Percentiles rank a stretch among this genome's conserved stretches.
phyloP scores from a whole-genome alignment of 2,113 vertebrate genomes.

The Thunnus maccoyii region DNA sequence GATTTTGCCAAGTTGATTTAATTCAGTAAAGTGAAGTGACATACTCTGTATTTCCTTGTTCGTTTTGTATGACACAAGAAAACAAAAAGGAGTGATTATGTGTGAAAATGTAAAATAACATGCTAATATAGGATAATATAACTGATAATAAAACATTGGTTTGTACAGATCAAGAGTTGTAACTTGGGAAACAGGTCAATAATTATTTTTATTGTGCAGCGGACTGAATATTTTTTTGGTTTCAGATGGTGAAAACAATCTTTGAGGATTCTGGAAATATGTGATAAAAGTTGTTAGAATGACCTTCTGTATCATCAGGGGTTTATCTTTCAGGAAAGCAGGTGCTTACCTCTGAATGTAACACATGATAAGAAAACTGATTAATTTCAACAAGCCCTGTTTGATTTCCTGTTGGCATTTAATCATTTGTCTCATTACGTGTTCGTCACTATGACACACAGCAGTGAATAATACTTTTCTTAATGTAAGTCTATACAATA shows the following conservation, averaged over 20 bases:
- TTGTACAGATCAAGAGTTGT: neutral
- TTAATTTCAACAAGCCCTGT: neutral
- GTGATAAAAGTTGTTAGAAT: neutral
- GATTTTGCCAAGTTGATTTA: neutral
- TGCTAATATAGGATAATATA: neutral
- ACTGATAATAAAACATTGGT: neutral
- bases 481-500: neutral
- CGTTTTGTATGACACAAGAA: neutral
- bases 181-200: no score
- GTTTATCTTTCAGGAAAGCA: no score
- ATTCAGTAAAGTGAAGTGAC: no score
- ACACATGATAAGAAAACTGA: neutral
- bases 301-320: neutral
- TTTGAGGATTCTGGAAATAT: neutral
- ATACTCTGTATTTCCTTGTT: neutral
- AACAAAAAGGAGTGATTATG: neutral
- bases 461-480: neutral
- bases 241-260: neutral
- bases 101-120: neutral
- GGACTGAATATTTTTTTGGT: neutral
- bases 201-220: neutral
- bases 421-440: slow-evolving; percentile 22
- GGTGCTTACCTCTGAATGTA: neutral
- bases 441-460: slow-evolving; percentile 11
- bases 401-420: slow-evolving; percentile 47